A percentile compares a stretch with the other conserved stretches of the same genome.
Evolutionary conservation across 2,797 vertebrate species (phyloP).

Genomic region (Diplodus sargus): DNA sequence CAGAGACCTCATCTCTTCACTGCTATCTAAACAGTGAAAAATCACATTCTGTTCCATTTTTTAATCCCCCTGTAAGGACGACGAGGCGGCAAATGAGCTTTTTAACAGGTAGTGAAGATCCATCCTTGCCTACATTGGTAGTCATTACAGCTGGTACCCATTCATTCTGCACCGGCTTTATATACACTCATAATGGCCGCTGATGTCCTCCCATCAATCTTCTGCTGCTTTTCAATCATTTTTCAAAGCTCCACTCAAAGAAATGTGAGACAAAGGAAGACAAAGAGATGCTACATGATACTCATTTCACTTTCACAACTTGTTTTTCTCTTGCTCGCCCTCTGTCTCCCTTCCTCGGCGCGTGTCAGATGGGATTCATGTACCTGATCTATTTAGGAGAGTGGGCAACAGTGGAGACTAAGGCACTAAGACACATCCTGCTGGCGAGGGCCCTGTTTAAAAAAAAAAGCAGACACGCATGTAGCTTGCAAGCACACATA

Average conservation of each 20-base stretch:
- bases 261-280: conserved; percentile 28
- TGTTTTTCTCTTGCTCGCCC: conserved; percentile 13
- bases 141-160: conserved; percentile 32
- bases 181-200: conserved; percentile 24
- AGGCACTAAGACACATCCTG: conserved; percentile 61
- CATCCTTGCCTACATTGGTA: conserved; percentile 6
- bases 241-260: conserved; percentile 18
- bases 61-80: conserved; percentile 41
- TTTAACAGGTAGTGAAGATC: conserved; percentile 48
- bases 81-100: conserved; percentile 43
- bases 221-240: conserved; percentile 7
- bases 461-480: conserved; percentile 23
- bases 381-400: conserved; percentile 61
- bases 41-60: conserved; percentile 25
- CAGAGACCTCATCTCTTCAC: conserved; percentile 34
- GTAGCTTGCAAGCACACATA: conserved; percentile 2
- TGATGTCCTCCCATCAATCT: conserved; percentile 23
- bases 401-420: conserved; percentile 48
- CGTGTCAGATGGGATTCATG: conserved; percentile 55
- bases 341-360: not conserved
- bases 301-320: conserved; percentile 39
- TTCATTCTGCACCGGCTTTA: conserved; percentile 40
- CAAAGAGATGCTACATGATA: conserved; percentile 30
- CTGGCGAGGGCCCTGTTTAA: conserved; percentile 44
- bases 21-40: conserved; percentile 48